Evolutionary conservation across 2,113 vertebrate genomes (phyloP).

Genomic region (Boulengeromyrus knoepffleri): DNA sequence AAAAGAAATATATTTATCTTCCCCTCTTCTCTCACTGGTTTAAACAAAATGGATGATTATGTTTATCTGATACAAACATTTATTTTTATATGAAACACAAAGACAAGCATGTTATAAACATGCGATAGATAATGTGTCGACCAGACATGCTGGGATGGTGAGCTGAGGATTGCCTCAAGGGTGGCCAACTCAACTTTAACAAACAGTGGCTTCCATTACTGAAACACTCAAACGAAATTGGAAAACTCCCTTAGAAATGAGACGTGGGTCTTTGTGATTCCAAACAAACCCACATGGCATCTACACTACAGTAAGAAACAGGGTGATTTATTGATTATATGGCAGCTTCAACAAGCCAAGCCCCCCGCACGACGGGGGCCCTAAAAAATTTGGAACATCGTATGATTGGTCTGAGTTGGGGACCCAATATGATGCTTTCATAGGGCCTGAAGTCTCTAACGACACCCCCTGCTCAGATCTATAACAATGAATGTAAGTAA

Average conservation of each 20-base stretch:
- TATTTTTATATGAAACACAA: background rate
- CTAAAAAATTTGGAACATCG: too few species aligned
- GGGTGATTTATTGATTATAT: background rate
- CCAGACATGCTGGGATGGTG: background rate
- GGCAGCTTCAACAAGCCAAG: background rate
- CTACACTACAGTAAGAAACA: background rate
- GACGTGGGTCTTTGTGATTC: background rate
- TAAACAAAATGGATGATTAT: background rate
- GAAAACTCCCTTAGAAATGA: background rate
- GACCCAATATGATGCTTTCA: too few species aligned
- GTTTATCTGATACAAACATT: background rate
- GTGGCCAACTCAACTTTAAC: background rate
- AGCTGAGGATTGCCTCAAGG: background rate
- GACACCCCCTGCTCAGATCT: background rate
- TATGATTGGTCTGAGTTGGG: too few species aligned
- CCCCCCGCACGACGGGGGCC: background rate
- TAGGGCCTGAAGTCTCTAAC: too few species aligned
- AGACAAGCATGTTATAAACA: background rate
- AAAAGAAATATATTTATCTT: background rate
- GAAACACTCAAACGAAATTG: background rate
- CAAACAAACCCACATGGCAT: background rate
- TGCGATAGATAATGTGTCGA: background rate
- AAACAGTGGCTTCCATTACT: background rate
- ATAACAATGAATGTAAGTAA: background rate
- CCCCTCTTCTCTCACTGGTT: background rate